Conservation (phyloP, 2,113 vertebrate species). For the Boleophthalmus pectinirostris region DNA sequence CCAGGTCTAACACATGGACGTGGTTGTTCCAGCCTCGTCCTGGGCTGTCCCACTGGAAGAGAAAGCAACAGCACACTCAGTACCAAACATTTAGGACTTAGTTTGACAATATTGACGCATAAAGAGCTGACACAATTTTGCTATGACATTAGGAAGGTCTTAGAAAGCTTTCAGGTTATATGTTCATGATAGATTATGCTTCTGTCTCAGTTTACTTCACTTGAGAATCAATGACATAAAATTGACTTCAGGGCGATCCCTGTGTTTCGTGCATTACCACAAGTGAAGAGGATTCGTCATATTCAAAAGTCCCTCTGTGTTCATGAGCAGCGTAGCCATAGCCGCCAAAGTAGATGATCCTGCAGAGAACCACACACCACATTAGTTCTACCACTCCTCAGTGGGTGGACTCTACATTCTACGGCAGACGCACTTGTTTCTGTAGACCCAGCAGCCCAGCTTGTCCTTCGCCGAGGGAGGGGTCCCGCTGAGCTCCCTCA, state of each 20-base stretch:
- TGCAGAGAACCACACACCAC: slow-evolving; percentile 54
- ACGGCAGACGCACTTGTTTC: slow-evolving; percentile 83
- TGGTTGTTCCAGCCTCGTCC: slow-evolving; percentile 97
- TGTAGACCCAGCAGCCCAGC: slow-evolving; percentile 94
- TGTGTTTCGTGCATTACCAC: slow-evolving; percentile 71
- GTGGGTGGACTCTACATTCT: too few species aligned
- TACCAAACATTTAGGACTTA: background rate
- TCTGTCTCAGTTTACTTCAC: too few species aligned
- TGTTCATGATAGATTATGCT: too few species aligned
- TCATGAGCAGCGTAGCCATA: slow-evolving; percentile 91
- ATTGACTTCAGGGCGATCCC: too few species aligned
- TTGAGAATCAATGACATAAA: too few species aligned
- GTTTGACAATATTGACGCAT: too few species aligned
- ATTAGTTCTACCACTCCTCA: background rate
- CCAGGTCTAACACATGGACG: slow-evolving; percentile 91
- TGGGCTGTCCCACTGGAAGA: slow-evolving; percentile 73
- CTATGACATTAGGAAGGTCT: too few species aligned
- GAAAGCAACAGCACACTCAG: background rate
- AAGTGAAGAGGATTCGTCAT: slow-evolving; percentile 90
- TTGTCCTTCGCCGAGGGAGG: slow-evolving; percentile 95
- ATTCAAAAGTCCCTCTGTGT: slow-evolving; percentile 89
- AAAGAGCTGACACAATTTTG: too few species aligned
- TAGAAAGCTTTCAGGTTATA: too few species aligned
- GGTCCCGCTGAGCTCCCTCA: slow-evolving; percentile 86
- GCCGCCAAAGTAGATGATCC: slow-evolving; percentile 94